A percentile compares a stretch with the other conserved stretches of the same genome.
These are phyloP conservation scores for Dicaeum eximium DNA, from an alignment of 2,113 vertebrate species.

Conservation along the genomic window DNA sequence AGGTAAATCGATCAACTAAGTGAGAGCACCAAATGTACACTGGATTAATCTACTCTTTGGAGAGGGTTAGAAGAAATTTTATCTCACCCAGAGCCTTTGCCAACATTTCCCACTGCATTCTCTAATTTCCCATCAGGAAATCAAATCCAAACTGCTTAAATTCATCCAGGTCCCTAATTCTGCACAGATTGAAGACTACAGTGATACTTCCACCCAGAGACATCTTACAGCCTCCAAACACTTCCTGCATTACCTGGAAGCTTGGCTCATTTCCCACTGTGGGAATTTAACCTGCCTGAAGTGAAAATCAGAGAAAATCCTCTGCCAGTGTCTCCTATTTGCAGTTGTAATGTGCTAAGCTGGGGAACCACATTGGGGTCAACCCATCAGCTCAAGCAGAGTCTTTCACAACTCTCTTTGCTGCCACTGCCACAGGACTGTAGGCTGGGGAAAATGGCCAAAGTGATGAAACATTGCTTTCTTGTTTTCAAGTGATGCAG, in stretches of 20 bases:
- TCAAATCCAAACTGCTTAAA: neutral
- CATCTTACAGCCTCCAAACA: neutral
- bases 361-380: neutral
- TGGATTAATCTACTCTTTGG: neutral
- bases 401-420: neutral
- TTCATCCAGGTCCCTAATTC: neutral
- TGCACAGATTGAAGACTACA: neutral
- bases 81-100: neutral
- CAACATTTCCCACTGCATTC: neutral
- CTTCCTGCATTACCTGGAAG: neutral
- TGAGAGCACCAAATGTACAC: neutral
- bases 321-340: neutral
- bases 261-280: neutral
- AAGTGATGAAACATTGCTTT: neutral
- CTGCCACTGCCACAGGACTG: neutral
- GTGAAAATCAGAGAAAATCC: neutral
- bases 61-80: neutral
- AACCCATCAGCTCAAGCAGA: neutral
- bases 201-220: accelerated
- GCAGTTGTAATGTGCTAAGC: neutral
- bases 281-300: neutral
- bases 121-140: neutral
- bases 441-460: neutral
- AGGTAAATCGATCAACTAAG: neutral
- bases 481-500: neutral